Evolutionary conservation across 2,888 invertebrate species (phyloP).

Genomic region (Serrognathus titanus): DNA sequence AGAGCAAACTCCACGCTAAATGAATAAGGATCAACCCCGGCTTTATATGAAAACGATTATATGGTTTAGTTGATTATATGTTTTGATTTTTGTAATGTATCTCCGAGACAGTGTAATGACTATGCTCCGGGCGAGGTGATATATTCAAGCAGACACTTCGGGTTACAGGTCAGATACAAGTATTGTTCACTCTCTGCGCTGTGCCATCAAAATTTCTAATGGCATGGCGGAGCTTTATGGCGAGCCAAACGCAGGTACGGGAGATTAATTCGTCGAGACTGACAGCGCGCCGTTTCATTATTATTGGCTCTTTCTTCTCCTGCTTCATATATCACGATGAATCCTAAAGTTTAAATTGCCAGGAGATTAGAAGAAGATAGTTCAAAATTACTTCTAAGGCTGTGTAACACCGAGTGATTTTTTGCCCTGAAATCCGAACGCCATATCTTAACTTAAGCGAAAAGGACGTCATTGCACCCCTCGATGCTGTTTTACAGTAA

Average conservation of each 20-base stretch:
- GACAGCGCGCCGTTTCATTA: too few relatives aligned
- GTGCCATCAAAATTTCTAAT: neutral
- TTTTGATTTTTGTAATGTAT: slow-evolving; percentile 48
- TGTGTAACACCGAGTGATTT: too few relatives aligned
- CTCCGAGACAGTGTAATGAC: slow-evolving; percentile 47
- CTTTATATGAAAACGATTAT: slow-evolving; percentile 32
- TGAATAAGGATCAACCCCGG: slow-evolving; percentile 10
- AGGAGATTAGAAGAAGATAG: neutral
- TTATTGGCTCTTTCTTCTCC: too few relatives aligned
- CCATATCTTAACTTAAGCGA: too few relatives aligned
- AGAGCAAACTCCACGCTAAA: slow-evolving; percentile 6
- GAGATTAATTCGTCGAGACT: neutral
- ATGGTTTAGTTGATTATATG: slow-evolving; percentile 43
- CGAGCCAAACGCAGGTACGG: neutral
- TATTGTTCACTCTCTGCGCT: slow-evolving; percentile 2
- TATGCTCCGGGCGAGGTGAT: slow-evolving; percentile 43
- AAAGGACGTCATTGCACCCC: too few relatives aligned
- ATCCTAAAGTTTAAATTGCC: neutral
- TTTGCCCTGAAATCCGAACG: too few relatives aligned
- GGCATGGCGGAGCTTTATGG: neutral
- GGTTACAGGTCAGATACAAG: slow-evolving; percentile 18
- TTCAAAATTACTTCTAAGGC: too few relatives aligned
- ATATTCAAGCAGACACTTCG: slow-evolving; percentile 34
- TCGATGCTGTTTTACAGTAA: too few relatives aligned
- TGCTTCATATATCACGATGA: neutral